These are phyloP conservation scores for Phasia obesa DNA, from an alignment of 2,888 invertebrate genomes.

Conservation along the genomic window DNA sequence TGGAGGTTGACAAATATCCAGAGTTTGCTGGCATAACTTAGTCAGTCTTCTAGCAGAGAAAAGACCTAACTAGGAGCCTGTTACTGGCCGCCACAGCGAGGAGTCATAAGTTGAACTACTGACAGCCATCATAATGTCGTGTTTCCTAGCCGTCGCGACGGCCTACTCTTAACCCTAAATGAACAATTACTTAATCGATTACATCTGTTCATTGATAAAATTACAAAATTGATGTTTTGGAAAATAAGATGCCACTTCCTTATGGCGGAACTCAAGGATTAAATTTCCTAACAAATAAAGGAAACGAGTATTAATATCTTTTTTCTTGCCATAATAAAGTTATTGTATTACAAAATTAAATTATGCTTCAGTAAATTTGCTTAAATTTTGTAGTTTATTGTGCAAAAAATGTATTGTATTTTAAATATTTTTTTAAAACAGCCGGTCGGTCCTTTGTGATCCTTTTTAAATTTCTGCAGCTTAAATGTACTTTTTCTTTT, in stretches of 20 bases:
- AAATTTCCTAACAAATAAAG: constrained; percentile 50
- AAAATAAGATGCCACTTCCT: constrained; percentile 24
- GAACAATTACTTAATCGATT: no score
- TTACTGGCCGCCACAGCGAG: no score
- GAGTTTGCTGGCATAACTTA: no score
- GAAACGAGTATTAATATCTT: constrained; percentile 29
- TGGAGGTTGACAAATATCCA: no score
- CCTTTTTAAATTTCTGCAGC: neutral
- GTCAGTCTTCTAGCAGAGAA: no score
- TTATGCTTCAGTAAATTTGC: constrained; percentile 52
- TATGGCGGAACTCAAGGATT: constrained; percentile 55
- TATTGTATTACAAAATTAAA: constrained; percentile 64
- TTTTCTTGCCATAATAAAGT: constrained; percentile 38
- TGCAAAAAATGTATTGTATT: neutral
- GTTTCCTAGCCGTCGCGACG: no score
- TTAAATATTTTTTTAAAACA: constrained; percentile 39
- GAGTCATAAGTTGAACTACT: no score
- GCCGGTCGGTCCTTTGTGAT: constrained; percentile 26
- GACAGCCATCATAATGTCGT: no score
- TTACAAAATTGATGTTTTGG: neutral
- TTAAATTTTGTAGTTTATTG: neutral
- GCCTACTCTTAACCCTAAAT: no score
- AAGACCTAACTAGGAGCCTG: no score
- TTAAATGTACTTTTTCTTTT: constrained; percentile 3
- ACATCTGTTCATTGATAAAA: no score